Conservation (phyloP, 1,140 invertebrate species). For the Drosophila pallidifrons region DNA sequence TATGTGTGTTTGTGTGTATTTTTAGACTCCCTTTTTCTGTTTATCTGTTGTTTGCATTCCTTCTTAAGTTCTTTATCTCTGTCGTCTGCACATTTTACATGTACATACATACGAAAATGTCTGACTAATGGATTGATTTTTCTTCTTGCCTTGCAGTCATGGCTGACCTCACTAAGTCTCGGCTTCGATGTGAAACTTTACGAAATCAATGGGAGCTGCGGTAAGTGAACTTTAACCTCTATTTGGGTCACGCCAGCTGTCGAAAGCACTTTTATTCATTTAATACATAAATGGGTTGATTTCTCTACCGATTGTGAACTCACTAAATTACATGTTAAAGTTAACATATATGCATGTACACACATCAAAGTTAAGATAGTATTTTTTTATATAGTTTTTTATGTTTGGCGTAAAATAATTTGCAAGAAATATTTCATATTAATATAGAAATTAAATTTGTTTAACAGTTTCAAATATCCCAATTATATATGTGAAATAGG, state of each 20-base stretch:
- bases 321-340: neutral
- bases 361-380: too few relatives aligned
- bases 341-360: too few relatives aligned
- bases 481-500: too few relatives aligned
- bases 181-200: neutral
- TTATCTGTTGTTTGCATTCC: slow-evolving; percentile 40
- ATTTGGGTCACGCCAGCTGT: slow-evolving; percentile 32
- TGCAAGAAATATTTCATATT: too few relatives aligned
- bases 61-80: slow-evolving; percentile 35
- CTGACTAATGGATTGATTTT: slow-evolving; percentile 32
- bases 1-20: slow-evolving; percentile 37
- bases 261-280: neutral
- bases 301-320: neutral
- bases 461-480: too few relatives aligned
- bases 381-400: too few relatives aligned
- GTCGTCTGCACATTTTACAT: slow-evolving; percentile 14
- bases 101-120: slow-evolving; percentile 25
- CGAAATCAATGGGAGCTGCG: slow-evolving; percentile 13
- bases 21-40: slow-evolving; percentile 44
- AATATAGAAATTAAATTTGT: too few relatives aligned
- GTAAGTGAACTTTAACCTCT: slow-evolving; percentile 49
- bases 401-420: too few relatives aligned
- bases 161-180: neutral
- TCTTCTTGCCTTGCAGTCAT: slow-evolving; percentile 21
- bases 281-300: slow-evolving; percentile 1